Percentiles rank a stretch among this genome's conserved stretches.
Evolutionary conservation across 2,113 vertebrate genomes (phyloP).

Genomic region (Bujurquina vittata): DNA sequence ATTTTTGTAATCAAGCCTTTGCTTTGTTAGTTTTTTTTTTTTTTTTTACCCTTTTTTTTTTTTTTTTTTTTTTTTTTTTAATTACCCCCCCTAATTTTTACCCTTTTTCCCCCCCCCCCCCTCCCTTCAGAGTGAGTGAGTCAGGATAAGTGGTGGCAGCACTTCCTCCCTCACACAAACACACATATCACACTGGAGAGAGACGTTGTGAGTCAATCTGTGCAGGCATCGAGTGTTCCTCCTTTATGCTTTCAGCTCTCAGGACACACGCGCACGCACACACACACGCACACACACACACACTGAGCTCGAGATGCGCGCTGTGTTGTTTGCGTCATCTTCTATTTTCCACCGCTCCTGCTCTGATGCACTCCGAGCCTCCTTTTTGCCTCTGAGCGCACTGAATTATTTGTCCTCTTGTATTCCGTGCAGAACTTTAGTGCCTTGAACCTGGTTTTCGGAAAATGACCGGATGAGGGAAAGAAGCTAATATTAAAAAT

Average conservation of each 20-base stretch:
- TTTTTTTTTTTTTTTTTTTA: no score
- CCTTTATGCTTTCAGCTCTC: neutral
- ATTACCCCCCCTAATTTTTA: no score
- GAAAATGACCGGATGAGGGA: neutral
- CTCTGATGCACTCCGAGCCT: neutral
- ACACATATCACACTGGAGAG: neutral
- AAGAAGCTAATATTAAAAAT: constrained; percentile 3
- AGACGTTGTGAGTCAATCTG: constrained; percentile 16
- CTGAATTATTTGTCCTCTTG: constrained; percentile 30
- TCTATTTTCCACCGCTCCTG: constrained; percentile 17
- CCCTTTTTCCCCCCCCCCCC: no score
- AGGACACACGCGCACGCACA: neutral
- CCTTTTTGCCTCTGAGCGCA: neutral
- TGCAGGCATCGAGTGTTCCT: neutral
- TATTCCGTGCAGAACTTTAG: neutral
- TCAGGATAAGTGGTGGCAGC: neutral
- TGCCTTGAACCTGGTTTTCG: neutral
- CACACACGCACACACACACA: neutral
- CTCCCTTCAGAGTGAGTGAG: constrained; percentile 28
- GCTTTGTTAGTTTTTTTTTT: neutral
- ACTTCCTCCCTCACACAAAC: neutral
- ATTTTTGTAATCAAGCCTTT: neutral
- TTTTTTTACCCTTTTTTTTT: no score
- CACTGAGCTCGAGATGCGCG: neutral
- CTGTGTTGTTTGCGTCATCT: constrained; percentile 42